Evolutionary conservation across 2,888 invertebrate species (phyloP).

Genomic region (Nomada lathburiana): DNA sequence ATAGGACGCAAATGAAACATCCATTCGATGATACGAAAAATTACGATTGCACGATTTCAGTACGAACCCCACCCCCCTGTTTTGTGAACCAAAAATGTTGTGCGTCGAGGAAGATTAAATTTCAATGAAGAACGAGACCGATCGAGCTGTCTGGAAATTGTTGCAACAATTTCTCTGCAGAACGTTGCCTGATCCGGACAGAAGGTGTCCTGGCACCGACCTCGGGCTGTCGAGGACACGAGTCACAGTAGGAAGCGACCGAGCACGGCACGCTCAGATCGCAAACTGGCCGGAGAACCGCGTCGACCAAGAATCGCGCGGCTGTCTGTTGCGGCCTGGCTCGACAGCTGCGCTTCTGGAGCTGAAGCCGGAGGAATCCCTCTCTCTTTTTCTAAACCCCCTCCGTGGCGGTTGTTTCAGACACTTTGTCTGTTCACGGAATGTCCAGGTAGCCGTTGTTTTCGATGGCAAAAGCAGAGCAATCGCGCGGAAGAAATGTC

Average conservation of each 20-base stretch:
- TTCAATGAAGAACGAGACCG: too few species aligned
- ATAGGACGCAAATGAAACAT: too few species aligned
- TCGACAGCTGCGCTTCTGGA: constrained; percentile 66
- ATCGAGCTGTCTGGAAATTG: not conserved
- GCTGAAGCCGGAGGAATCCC: constrained; percentile 52
- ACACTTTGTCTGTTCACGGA: constrained; percentile 33
- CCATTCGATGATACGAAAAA: too few species aligned
- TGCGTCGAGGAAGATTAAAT: too few species aligned
- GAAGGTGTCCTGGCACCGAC: constrained; percentile 5
- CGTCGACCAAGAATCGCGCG: constrained; percentile 55
- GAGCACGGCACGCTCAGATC: constrained; percentile 78
- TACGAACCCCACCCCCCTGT: too few species aligned
- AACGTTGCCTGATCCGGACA: not conserved
- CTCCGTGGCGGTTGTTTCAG: constrained; percentile 18
- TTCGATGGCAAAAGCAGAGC: not conserved
- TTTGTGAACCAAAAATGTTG: too few species aligned
- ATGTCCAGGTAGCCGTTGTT: constrained; percentile 30
- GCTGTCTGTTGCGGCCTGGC: constrained; percentile 55
- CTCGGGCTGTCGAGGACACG: constrained; percentile 20
- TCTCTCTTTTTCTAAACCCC: constrained; percentile 62
- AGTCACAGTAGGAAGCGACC: constrained; percentile 66
- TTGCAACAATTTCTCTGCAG: not conserved
- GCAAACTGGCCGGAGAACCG: constrained; percentile 73
- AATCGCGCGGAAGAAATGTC: not conserved
- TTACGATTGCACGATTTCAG: too few species aligned